Base-by-base conservation (phyloP, 1,140 invertebrate genomes). In the Drosophila ambigua region DNA sequence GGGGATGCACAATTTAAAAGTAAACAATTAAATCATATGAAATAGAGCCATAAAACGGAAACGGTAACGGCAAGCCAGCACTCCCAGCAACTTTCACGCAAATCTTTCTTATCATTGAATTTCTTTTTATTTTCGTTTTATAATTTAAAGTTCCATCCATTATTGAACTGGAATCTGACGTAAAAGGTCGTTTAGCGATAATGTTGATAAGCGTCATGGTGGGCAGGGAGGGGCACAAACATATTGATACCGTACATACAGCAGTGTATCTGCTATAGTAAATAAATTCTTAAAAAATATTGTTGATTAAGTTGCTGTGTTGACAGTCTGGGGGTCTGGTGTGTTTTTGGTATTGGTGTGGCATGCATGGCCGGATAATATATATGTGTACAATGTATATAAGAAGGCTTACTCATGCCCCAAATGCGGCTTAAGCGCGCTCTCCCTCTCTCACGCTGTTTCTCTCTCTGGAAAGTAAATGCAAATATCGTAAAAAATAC, bases 181-280 rank as follows among this genome's bases (percentile, higher is more conserved):
- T 69, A 63, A 65, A 88, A 87, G 82, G 82, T 87, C 80, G 59
- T 61, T 68, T 82, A 75, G 79, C 80, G 66, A 87, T 82, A 82
- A 87, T 87, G 53, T 64, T 78, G 82, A 87, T 87, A 87, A 87
- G 78, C 45, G 11, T 24, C 57, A 46, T 65, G 50, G 16, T 16
- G 16, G 16, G 16, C 16, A 16, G 50, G 48, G 26, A 62, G 51
- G 54, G 39, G 35, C 54, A 68, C 24, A 24, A 63, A 63, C 28
- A 46, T 51, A 48, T 49, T 39, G 46, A 46, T 35, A 26, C 6
- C 45, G 54, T 39, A 63, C 28, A 46, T 41, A 48, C 43, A 28
- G 46, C 15, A 28, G 20, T 46, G 16, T 62, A 16, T 58, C n/a
- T 64, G 5, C 41, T 16, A 43, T 43, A 50, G 60, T 59, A 62